A percentile compares a stretch with the other conserved stretches of the same genome.
Evolutionary conservation across 2,113 vertebrate species (phyloP).

Genomic region (Nibea albiflora): DNA sequence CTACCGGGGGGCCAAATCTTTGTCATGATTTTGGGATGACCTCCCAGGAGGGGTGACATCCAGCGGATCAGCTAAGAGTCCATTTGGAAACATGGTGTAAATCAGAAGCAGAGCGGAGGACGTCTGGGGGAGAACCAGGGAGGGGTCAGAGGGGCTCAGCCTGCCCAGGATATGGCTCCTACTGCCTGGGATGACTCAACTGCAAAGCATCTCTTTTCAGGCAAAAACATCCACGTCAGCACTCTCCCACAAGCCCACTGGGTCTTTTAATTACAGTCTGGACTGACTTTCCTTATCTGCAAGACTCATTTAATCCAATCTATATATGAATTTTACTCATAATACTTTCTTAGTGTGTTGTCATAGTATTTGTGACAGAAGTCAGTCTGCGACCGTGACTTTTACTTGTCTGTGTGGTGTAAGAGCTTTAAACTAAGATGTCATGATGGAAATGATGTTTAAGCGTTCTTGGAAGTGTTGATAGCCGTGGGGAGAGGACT

Average conservation of each 20-base stretch:
- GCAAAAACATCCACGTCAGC: slow-evolving; percentile 71
- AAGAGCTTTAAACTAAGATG: slow-evolving; percentile 20
- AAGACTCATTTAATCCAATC: slow-evolving; percentile 16
- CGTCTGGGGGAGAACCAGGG: slow-evolving; percentile 42
- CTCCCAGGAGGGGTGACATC: slow-evolving; percentile 44
- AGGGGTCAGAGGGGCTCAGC: slow-evolving; percentile 52
- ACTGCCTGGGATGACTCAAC: slow-evolving; percentile 75
- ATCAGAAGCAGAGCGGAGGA: slow-evolving; percentile 44
- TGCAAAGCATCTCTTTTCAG: slow-evolving; percentile 67
- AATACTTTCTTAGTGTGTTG: background rate
- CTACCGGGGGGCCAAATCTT: background rate
- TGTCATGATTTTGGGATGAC: slow-evolving; percentile 33
- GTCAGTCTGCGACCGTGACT: background rate
- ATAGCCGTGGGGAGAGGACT: slow-evolving; percentile 39
- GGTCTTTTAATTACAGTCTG: slow-evolving; percentile 37
- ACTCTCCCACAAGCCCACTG: slow-evolving; percentile 54
- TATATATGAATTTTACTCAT: background rate
- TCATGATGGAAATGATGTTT: background rate
- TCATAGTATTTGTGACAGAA: background rate
- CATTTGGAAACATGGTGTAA: slow-evolving; percentile 44
- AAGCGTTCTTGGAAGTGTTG: slow-evolving; percentile 45
- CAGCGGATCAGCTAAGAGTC: slow-evolving; percentile 19
- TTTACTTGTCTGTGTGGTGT: background rate
- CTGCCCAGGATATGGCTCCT: slow-evolving; percentile 62
- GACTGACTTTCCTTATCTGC: slow-evolving; percentile 21